Conservation (phyloP, 2,113 vertebrate species). For the Echinops telfairi region DNA sequence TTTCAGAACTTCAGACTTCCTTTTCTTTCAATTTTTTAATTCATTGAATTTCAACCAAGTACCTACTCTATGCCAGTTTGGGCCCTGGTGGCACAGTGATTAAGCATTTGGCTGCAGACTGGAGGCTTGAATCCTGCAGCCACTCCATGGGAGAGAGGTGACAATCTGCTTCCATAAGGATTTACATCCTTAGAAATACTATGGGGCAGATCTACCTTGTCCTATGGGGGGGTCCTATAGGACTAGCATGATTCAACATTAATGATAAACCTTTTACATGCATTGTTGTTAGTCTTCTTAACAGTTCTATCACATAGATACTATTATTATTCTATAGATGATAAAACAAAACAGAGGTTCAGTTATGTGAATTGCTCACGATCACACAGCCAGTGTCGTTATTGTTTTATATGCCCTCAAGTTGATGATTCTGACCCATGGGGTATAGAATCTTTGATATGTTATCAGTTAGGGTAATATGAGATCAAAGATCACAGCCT, state of each 20-base stretch:
- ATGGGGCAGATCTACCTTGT: neutral
- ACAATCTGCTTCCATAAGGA: neutral
- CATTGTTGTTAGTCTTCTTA: neutral
- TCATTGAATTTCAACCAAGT: neutral
- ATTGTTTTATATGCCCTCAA: neutral
- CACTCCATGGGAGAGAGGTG: neutral
- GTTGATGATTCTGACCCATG: neutral
- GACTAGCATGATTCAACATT: no score
- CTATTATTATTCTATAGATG: neutral
- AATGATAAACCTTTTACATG: neutral
- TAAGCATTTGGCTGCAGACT: neutral
- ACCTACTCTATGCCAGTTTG: neutral
- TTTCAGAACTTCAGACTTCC: neutral
- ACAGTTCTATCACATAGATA: neutral
- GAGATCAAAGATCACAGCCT: neutral
- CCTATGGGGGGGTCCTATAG: no score
- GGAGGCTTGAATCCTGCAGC: neutral
- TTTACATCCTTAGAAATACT: neutral
- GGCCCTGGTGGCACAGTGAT: neutral
- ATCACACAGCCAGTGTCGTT: neutral
- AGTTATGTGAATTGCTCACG: fast-evolving
- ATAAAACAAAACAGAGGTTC: neutral
- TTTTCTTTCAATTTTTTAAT: neutral
- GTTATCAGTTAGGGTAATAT: neutral
- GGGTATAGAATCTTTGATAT: neutral